A percentile compares a stretch with the other conserved stretches of the same genome.
Conservation (phyloP, 2,888 invertebrate species). For the Drosophila crucigera region DNA sequence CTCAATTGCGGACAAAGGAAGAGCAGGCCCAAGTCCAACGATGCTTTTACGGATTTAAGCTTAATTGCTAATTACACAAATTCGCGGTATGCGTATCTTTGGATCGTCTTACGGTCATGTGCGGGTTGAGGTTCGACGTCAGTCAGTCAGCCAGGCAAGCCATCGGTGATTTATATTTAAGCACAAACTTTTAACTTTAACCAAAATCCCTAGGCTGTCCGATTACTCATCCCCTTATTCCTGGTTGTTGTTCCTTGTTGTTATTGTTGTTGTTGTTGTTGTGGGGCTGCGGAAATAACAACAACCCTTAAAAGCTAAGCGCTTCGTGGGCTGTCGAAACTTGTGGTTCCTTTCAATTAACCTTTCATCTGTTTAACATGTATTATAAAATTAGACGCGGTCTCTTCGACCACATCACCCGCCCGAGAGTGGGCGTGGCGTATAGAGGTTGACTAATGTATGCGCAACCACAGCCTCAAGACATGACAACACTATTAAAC, state of each 20-base stretch:
- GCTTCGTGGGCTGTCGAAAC: constrained; percentile 72
- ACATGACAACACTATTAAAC: constrained; percentile 80
- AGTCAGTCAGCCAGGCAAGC: constrained; percentile 47
- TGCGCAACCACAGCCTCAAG: constrained; percentile 76
- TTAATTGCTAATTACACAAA: constrained; percentile 80
- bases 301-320: constrained; percentile 71
- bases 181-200: constrained; percentile 79
- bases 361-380: constrained; percentile 81
- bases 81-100: constrained; percentile 67
- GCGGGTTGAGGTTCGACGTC: constrained; percentile 33
- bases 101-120: constrained; percentile 45
- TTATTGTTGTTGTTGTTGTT: constrained; percentile 31
- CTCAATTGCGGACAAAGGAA: constrained; percentile 35
- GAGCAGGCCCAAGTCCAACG: constrained; percentile 25
- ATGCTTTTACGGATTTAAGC: constrained; percentile 53
- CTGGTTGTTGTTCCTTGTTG: constrained; percentile 33
- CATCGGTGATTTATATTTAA: constrained; percentile 79
- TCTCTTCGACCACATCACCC: constrained; percentile 63
- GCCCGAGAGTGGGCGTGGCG: constrained; percentile 31
- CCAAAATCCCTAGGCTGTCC: constrained; percentile 65
- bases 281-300: constrained; percentile 34
- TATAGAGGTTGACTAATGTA: constrained; percentile 63
- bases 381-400: constrained; percentile 80
- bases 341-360: constrained; percentile 79
- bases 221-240: constrained; percentile 17